These are phyloP conservation scores for Mustela lutreola DNA, from an alignment of 2,113 vertebrate species.

Conservation along the genomic window DNA sequence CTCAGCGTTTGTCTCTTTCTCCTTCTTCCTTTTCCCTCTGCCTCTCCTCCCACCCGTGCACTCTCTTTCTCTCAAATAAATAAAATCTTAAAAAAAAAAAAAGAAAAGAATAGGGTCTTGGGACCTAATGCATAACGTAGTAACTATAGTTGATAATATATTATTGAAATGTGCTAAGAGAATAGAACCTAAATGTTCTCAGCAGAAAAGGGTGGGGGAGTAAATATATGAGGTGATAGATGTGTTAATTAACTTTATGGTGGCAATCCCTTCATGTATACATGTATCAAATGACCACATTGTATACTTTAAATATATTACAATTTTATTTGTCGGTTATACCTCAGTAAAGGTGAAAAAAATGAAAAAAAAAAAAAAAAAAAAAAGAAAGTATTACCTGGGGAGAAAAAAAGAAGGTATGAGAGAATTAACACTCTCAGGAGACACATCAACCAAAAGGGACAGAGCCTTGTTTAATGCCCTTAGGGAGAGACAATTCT, in stretches of 20 bases:
- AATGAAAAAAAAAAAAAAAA: too few species aligned
- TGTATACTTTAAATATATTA: neutral
- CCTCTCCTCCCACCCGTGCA: neutral
- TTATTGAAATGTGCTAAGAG: neutral
- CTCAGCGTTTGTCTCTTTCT: neutral
- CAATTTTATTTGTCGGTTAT: neutral
- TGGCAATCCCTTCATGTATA: neutral
- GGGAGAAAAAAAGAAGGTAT: neutral
- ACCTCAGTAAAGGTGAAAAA: neutral
- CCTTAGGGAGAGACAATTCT: neutral
- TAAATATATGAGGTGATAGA: neutral
- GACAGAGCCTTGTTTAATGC: neutral
- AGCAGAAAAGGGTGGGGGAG: neutral
- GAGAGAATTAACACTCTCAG: neutral
- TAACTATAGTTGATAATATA: neutral
- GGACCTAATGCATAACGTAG: neutral
- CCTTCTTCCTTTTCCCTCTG: neutral
- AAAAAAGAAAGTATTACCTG: neutral
- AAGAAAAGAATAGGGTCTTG: neutral
- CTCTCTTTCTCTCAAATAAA: neutral
- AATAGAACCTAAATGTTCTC: neutral
- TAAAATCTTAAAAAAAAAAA: neutral
- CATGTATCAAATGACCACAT: neutral
- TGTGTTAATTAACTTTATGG: neutral
- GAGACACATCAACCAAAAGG: neutral